phyloP scores from a whole-genome alignment of 2,113 vertebrate species.

The Brienomyrus longianalis region DNA sequence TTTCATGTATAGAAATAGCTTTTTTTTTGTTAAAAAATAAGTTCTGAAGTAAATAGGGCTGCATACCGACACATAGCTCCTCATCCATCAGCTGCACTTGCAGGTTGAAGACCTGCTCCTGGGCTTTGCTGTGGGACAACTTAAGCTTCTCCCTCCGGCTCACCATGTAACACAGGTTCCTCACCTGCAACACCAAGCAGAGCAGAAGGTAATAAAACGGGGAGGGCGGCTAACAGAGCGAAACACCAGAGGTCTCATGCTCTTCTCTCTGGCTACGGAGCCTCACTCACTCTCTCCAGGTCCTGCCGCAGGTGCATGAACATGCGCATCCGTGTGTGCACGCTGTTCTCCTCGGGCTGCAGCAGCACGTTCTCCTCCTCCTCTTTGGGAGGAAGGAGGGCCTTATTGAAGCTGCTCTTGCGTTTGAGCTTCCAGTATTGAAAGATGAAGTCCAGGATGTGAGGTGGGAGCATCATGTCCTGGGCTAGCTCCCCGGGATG shows the following conservation, averaged over 20 bases:
- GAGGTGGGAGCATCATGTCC: constrained; percentile 67
- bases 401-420: constrained; percentile 88
- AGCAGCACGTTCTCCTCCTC: constrained; percentile 82
- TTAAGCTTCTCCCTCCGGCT: constrained; percentile 94
- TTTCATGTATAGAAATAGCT: background rate
- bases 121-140: constrained; percentile 83
- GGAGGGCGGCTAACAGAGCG: background rate
- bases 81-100: constrained; percentile 85
- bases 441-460: constrained; percentile 82
- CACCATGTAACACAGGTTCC: constrained; percentile 98
- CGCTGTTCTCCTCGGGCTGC: constrained; percentile 88
- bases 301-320: constrained; percentile 98
- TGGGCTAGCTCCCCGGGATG: constrained; percentile 72
- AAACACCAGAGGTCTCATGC: background rate
- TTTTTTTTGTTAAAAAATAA: background rate
- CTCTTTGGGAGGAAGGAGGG: constrained; percentile 86
- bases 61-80: constrained; percentile 65
- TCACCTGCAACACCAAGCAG: constrained; percentile 64
- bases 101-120: constrained; percentile 91
- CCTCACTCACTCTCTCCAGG: constrained; percentile 82
- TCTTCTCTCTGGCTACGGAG: background rate
- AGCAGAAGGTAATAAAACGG: background rate
- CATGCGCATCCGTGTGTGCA: constrained; percentile 97
- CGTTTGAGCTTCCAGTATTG: constrained; percentile 98
- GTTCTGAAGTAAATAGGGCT: background rate